A percentile compares a stretch with the other conserved stretches of the same genome.
Evolutionary conservation across 2,797 vertebrate genomes (phyloP).

Genomic region (Galagoides demidoff): DNA sequence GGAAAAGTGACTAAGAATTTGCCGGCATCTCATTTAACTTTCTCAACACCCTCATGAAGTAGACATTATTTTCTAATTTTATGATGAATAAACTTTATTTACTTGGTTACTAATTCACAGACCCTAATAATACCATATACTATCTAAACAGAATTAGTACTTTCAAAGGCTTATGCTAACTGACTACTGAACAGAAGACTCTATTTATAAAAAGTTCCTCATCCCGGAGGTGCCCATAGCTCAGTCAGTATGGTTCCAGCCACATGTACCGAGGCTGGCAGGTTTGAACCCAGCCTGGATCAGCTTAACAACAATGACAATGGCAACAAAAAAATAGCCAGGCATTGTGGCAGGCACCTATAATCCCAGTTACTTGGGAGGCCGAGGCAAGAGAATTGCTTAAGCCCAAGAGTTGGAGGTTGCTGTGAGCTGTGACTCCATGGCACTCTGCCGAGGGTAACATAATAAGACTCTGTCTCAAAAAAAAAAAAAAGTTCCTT

Average conservation of each 20-base stretch:
- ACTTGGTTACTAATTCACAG: not conserved
- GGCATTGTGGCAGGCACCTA: too few species aligned
- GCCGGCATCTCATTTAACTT: not conserved
- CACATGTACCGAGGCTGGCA: too few species aligned
- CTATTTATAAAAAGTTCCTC: not conserved
- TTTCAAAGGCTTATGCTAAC: constrained; percentile 29
- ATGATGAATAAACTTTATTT: not conserved
- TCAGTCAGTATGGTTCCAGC: too few species aligned
- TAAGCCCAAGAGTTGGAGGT: too few species aligned
- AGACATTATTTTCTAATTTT: constrained; percentile 20
- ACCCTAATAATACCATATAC: not conserved
- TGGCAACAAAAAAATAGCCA: too few species aligned
- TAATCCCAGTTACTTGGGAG: too few species aligned
- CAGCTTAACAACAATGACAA: too few species aligned
- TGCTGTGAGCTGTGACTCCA: too few species aligned
- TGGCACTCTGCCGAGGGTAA: too few species aligned
- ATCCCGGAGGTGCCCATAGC: not conserved
- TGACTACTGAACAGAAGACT: not conserved
- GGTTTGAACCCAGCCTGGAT: too few species aligned
- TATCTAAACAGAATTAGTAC: not conserved
- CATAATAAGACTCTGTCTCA: too few species aligned
- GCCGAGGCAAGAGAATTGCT: too few species aligned
- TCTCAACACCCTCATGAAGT: not conserved
- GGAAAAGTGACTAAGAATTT: not conserved
- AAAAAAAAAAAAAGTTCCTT: not conserved